Conservation (phyloP, 2,113 vertebrate genomes). For the Blennius ocellaris region DNA sequence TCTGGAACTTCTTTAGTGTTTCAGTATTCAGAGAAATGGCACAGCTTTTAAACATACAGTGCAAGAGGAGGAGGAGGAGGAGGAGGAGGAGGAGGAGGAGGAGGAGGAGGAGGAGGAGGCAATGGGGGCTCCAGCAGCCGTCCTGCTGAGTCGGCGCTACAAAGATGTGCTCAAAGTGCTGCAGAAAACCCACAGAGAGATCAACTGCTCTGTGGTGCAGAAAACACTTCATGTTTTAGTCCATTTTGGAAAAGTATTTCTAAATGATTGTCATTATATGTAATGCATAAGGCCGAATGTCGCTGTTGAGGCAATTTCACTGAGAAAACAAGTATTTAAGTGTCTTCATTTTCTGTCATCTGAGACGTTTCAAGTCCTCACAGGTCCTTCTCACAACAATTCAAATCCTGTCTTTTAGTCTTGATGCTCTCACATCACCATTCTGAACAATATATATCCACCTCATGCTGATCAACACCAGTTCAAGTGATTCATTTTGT, state of each 20-base stretch:
- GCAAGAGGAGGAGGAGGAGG: no score
- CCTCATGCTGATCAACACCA: not conserved
- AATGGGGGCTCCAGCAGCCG: not conserved
- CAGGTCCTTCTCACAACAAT: no score
- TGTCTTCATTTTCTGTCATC: not conserved
- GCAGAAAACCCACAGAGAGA: not conserved
- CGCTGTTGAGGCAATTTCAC: not conserved
- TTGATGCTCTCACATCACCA: not conserved
- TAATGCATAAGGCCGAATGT: not conserved
- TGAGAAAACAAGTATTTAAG: not conserved
- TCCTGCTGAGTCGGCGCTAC: not conserved
- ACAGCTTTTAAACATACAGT: not conserved
- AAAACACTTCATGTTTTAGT: not conserved
- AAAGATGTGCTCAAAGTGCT: conserved; percentile 11
- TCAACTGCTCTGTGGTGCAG: not conserved
- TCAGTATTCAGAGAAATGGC: not conserved
- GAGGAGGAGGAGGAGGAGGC: not conserved
- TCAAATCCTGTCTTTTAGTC: no score
- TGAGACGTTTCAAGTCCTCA: no score
- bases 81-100: not conserved
- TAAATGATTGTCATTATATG: not conserved
- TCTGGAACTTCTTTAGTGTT: no score
- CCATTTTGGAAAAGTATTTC: not conserved
- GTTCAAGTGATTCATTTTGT: not conserved
- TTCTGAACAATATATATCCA: not conserved